Conservation (phyloP, 2,888 invertebrate species). For the Branchipolynoe longqiensis region DNA sequence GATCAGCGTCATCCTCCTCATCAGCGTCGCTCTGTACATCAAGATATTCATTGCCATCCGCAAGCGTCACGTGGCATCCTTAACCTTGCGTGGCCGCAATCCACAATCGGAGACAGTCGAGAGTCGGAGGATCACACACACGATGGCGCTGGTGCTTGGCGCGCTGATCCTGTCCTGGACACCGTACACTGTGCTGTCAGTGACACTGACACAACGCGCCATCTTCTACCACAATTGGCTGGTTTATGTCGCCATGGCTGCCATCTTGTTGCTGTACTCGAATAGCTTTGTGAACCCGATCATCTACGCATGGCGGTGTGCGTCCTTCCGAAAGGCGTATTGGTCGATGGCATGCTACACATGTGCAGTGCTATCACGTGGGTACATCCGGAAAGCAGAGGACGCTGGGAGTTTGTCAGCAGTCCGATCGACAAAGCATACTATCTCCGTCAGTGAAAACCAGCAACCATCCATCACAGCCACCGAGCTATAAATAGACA, state of each 20-base stretch:
- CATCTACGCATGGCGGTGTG: constrained; percentile 17
- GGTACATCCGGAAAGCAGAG: neutral
- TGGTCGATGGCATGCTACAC: constrained; percentile 23
- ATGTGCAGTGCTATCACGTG: neutral
- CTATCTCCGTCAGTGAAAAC: neutral
- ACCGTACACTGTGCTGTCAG: constrained; percentile 22
- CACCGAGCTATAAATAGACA: neutral
- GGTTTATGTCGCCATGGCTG: neutral
- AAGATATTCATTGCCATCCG: constrained; percentile 42
- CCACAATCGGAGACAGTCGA: constrained; percentile 10
- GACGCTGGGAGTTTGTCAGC: neutral
- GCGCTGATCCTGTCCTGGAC: constrained; percentile 47
- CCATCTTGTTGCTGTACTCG: constrained; percentile 21
- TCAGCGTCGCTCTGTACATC: constrained; percentile 35
- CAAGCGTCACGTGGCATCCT: neutral
- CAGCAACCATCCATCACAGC: neutral
- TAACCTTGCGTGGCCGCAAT: constrained; percentile 14
- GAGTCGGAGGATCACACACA: constrained; percentile 4
- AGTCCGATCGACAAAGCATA: neutral
- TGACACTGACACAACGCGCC: neutral
- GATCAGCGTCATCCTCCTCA: constrained; percentile 1
- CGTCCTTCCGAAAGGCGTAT: constrained; percentile 10
- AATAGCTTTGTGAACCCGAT: constrained; percentile 44
- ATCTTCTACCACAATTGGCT: neutral
- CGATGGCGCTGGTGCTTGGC: constrained; percentile 7